Evolutionary conservation across 2,888 invertebrate species (phyloP).

Genomic region (Theristus sp.): DNA sequence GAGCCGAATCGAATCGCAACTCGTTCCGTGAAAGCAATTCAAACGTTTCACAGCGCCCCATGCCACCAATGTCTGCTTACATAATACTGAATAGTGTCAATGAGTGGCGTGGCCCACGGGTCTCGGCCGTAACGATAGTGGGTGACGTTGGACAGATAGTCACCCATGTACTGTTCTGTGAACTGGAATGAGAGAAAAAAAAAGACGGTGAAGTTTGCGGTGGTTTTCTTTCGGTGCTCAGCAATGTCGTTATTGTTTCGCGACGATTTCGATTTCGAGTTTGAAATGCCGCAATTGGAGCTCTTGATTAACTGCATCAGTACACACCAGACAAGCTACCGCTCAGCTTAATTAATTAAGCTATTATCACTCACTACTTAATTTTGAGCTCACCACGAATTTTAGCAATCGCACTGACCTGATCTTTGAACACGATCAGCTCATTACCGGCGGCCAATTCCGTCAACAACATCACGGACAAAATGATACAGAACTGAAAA

Average conservation of each 20-base stretch:
- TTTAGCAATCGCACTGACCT: constrained; percentile 10
- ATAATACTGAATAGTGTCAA: constrained; percentile 27
- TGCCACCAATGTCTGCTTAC: no score
- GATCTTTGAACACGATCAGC: constrained; percentile 14
- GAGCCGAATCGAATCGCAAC: no score
- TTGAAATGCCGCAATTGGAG: no score
- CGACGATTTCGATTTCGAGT: no score
- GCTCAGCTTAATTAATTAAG: no score
- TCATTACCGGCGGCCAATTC: constrained; percentile 16
- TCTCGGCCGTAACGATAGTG: constrained; percentile 22
- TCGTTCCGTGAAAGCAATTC: no score
- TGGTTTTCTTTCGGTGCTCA: no score
- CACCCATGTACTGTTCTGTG: constrained; percentile 13
- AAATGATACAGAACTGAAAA: constrained; percentile 15
- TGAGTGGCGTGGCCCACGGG: constrained; percentile 22
- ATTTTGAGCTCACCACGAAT: neutral
- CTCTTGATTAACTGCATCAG: no score
- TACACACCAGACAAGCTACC: no score
- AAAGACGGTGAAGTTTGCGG: no score
- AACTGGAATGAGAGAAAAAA: constrained; percentile 19
- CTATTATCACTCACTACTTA: neutral
- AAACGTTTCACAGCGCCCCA: neutral
- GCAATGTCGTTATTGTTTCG: no score
- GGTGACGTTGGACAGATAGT: constrained; percentile 20
- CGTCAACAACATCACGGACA: constrained; percentile 14